Percentiles rank a stretch among this genome's conserved stretches.
Evolutionary conservation across 2,797 vertebrate genomes (phyloP).

Genomic region (Somateria mollissima): DNA sequence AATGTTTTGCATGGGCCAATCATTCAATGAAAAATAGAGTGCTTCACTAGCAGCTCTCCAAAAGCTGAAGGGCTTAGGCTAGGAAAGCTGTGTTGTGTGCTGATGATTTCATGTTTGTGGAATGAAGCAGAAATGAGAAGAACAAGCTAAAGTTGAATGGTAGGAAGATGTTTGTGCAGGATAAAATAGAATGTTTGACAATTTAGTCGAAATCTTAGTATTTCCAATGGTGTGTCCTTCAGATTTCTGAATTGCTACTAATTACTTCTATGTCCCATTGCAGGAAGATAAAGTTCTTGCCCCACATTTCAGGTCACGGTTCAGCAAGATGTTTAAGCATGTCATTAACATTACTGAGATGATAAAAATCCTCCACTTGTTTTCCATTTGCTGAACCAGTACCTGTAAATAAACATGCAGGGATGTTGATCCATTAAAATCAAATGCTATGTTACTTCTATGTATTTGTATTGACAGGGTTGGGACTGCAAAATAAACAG

Average conservation of each 20-base stretch:
- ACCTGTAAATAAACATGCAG: neutral
- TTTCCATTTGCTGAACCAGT: constrained; percentile 46
- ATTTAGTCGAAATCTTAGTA: neutral
- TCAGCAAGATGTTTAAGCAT: constrained; percentile 3
- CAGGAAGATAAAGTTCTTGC: neutral
- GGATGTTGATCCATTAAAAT: constrained; percentile 4
- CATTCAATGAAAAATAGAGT: neutral
- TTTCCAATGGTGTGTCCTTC: neutral
- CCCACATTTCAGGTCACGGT: neutral
- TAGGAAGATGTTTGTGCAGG: neutral
- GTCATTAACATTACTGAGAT: constrained; percentile 16
- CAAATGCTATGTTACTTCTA: neutral
- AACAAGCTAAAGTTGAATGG: neutral
- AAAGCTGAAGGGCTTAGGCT: neutral
- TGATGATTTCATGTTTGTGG: neutral
- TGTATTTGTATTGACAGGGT: neutral
- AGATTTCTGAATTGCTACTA: neutral
- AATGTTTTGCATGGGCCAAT: neutral
- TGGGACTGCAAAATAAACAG: neutral
- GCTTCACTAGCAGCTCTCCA: neutral
- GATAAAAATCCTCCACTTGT: neutral
- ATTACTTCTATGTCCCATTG: neutral
- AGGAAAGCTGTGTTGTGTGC: neutral
- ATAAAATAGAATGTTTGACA: neutral
- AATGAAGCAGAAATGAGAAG: constrained; percentile 11